Base-by-base conservation (phyloP, 64 coral and sea anemone genomes). In the Acropora tenuis region DNA sequence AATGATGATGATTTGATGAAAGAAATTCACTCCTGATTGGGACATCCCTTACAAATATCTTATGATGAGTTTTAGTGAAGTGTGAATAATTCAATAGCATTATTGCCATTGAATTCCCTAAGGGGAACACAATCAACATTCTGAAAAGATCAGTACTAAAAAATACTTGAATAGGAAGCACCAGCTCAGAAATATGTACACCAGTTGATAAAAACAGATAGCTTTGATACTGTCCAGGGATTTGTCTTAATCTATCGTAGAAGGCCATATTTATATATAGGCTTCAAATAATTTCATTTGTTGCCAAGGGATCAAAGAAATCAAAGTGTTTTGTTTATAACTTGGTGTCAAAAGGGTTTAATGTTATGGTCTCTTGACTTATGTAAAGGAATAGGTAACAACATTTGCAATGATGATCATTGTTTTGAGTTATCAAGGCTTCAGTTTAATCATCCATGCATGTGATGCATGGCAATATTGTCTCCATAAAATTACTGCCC, bases 31-130 rank as follows among this genome's bases (percentile, higher is more conserved):
- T 3, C 68, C 4, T 40, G 68, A n/a, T 20, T 71, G 18, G 2
- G 44, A 12, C 46, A 18, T 48, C 15, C 6, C 15, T 18, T 17
- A 78, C 48, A 2, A 44, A 78, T 63, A 48, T 48, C 75, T 6
- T 78, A 45, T 78, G 30, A 30, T 30, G 40, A 47, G 48, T 78
- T 78, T 48, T 18, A 6, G 43, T 78, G 10, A 45, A 8, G 53
- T 61, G 30, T 82, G 40, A 82, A 82, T 82, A 44, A 82, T 82
- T 82, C 53, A 82, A 57, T 65, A 66, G 55, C 79, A 41, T 80
- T 50, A 75, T 11, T 8, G 48, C 75, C 16, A 48, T 78, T 61
- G 57, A 63, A 65, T 55, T 82, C 41, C 19, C 79, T 3, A 50
- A 55, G 53, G 6, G 53, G 18, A 10, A 48, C 2, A 15, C 13